These are phyloP conservation scores for Nezara viridula DNA, from an alignment of 2,888 invertebrate species.

Conservation along the genomic window DNA sequence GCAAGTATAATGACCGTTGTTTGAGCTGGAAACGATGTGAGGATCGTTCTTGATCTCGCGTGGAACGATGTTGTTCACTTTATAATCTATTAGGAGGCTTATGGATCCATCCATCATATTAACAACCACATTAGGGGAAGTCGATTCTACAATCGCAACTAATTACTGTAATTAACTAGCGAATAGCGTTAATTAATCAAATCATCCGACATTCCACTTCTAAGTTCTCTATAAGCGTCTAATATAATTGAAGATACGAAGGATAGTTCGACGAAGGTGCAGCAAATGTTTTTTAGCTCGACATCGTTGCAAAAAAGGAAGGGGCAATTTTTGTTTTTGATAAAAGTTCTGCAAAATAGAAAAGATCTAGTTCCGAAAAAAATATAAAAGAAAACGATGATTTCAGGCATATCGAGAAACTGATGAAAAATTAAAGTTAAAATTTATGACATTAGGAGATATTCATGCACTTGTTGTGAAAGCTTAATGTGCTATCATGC, in stretches of 20 bases:
- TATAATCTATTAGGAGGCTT: slow-evolving; percentile 19
- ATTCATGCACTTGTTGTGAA: no score
- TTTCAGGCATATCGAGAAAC: no score
- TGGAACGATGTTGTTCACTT: background rate
- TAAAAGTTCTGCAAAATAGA: no score
- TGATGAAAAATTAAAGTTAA: no score
- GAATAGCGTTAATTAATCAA: background rate
- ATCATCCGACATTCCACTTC: background rate
- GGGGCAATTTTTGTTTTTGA: no score
- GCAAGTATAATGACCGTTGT: background rate
- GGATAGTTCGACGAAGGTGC: no score
- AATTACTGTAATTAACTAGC: background rate
- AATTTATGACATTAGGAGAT: no score
- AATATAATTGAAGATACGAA: background rate
- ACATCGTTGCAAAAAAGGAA: no score
- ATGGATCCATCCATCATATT: background rate
- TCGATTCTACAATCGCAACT: background rate
- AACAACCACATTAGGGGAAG: background rate
- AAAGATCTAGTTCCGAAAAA: no score
- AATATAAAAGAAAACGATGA: no score
- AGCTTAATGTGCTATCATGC: no score
- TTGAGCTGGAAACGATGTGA: background rate
- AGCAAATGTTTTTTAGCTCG: no score
- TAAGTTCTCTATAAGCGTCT: background rate
- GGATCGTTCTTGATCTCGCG: background rate